Evolutionary conservation across 1,140 invertebrate genomes (phyloP).

Genomic region (Leptoteleia sp.): DNA sequence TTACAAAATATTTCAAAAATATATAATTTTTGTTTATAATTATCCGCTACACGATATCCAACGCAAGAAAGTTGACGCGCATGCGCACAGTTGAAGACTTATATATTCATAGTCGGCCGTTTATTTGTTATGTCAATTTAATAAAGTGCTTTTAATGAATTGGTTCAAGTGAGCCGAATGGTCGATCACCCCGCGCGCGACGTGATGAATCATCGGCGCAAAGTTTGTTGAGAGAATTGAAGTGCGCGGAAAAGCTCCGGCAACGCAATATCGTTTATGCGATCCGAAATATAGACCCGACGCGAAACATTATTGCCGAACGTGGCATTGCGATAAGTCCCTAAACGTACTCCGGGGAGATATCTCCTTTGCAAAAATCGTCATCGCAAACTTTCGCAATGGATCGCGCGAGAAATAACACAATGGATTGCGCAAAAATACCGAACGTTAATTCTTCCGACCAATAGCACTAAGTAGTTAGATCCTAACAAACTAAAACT

Average conservation of each 20-base stretch:
- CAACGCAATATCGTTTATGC: conserved; percentile 49
- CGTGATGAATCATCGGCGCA: conserved; percentile 69
- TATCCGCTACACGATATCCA: no score
- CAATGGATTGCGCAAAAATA: conserved; percentile 32
- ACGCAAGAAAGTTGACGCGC: conserved; percentile 8
- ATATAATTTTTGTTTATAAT: no score
- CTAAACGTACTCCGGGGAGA: conserved; percentile 39
- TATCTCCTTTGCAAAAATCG: conserved; percentile 51
- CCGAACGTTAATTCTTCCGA: conserved; percentile 45
- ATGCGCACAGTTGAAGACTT: conserved; percentile 2
- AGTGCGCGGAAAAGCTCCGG: conserved; percentile 41
- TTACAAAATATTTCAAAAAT: no score
- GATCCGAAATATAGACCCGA: conserved; percentile 1
- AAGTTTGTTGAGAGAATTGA: conserved; percentile 64
- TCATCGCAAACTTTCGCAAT: conserved; percentile 47
- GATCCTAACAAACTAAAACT: no score
- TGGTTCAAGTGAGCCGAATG: conserved; percentile 40
- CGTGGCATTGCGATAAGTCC: conserved; percentile 30
- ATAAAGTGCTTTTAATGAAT: conserved; percentile 80
- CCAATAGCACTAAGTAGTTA: no score
- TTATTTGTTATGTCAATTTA: conserved; percentile 73
- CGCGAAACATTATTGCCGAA: conserved; percentile 28
- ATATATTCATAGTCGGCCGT: conserved; percentile 40
- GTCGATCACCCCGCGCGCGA: conserved; percentile 55
- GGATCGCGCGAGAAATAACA: conserved; percentile 38